Evolutionary conservation across 2,113 vertebrate species (phyloP), one percentile per base, ranked within the genome.

Genomic region (Calidris pugnax): DNA sequence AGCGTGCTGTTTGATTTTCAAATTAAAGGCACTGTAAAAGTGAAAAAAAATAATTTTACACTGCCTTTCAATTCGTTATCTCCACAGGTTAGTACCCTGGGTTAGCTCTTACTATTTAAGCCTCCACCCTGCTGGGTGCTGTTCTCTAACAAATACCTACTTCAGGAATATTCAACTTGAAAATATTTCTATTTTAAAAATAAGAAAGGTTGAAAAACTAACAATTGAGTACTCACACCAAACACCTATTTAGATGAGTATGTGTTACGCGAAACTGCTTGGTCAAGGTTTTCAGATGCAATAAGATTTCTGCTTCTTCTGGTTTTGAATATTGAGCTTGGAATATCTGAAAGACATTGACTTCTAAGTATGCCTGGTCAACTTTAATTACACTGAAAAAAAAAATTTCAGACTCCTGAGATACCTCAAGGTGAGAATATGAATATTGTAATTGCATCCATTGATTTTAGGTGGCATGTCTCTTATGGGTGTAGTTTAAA

Each of bases 1-100:
- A 62, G 45, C 4, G 0, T 39, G 74, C 41, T 55, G 81, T 95
- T 71, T 81, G 17, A 5, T 72, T 95, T 86, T 89, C 47, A 76
- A 69, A 78, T 90, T 81, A 96, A 95, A 92, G 37, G 30, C 37
- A 48, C 4, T 50, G 33, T 22, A 82, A 41, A 81, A 51, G 4
- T n/a, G 13, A 48, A 74, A 93, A 63, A 77, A 93, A 90, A 60
- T 8, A 88, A 21, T 76, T 93, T 85, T 5, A 94, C 48, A 51
- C 17, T 87, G 67, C 48, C 76, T 82, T 80, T 78, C 72, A 68
- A 26, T 83, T 71, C 1, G 0, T 71, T 73, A 23, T 53, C 30
- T 41, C 14, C 47, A 67, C 24, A 76, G 27, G 24, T 35, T 13
- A 33, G 14, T 0, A 6, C 51, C 12, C 28, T 51, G n/a, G 35